Conservation (phyloP, 1,140 invertebrate species). For the Ceratina japonica region DNA sequence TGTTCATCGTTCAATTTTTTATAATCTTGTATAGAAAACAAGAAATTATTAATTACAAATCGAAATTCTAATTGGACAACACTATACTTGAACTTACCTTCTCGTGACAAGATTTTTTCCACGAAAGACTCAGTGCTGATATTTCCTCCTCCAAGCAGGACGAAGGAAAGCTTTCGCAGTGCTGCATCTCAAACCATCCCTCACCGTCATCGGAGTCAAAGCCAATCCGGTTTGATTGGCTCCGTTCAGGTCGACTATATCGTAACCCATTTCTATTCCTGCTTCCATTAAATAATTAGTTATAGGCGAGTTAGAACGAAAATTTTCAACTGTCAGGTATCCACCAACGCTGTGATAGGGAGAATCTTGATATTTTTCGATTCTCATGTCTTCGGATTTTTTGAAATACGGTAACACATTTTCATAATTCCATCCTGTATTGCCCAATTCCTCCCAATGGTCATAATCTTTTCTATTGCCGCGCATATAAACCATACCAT, state of each 20-base stretch:
- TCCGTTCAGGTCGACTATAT: conserved; percentile 87
- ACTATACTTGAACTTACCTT: too few relatives aligned
- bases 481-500: conserved; percentile 93
- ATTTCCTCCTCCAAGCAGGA: conserved; percentile 84
- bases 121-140: conserved; percentile 86
- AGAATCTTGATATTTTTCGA: conserved; percentile 81
- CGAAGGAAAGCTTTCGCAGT: conserved; percentile 90
- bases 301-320: conserved; percentile 82
- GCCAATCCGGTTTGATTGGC: conserved; percentile 86
- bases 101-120: conserved; percentile 54
- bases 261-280: conserved; percentile 85
- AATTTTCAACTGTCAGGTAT: conserved; percentile 82
- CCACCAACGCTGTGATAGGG: conserved; percentile 86
- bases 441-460: conserved; percentile 84
- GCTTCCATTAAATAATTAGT: conserved; percentile 84
- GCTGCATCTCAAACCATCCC: conserved; percentile 91
- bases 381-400: conserved; percentile 85
- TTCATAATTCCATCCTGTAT: conserved; percentile 86
- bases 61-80: too few relatives aligned
- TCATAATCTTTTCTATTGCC: conserved; percentile 93
- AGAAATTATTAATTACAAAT: too few relatives aligned
- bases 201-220: conserved; percentile 87
- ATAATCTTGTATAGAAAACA: too few relatives aligned
- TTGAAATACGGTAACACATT: conserved; percentile 91
- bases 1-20: too few relatives aligned